A percentile compares a stretch with the other conserved stretches of the same genome.
These are phyloP conservation scores for Calephelis nemesis DNA, from an alignment of 1,140 invertebrate genomes.

Conservation along the genomic window DNA sequence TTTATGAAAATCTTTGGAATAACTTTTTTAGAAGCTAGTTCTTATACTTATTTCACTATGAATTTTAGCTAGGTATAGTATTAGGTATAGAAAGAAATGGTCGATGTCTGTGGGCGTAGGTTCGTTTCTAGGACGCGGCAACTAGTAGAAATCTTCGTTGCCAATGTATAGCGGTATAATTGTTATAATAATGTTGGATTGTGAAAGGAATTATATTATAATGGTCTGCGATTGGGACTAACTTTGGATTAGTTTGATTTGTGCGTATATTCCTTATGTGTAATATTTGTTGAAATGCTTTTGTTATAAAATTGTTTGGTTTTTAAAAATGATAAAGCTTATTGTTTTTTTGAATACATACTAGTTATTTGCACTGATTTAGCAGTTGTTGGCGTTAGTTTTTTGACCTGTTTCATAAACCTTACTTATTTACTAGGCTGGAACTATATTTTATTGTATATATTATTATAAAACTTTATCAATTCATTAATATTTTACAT, in stretches of 20 bases:
- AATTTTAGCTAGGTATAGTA: conserved; percentile 76
- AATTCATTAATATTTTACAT: no score
- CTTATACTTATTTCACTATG: conserved; percentile 77
- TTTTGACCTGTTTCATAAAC: no score
- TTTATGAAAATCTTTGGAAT: conserved; percentile 15
- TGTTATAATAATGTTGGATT: conserved; percentile 31
- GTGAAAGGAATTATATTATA: conserved; percentile 30
- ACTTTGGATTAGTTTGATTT: neutral
- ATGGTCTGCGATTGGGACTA: conserved; percentile 32
- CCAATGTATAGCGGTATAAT: conserved; percentile 38
- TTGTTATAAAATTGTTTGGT: neutral
- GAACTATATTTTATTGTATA: no score
- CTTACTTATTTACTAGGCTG: no score
- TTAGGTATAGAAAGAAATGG: conserved; percentile 77
- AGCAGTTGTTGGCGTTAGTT: no score
- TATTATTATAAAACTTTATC: no score
- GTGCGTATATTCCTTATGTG: conserved; percentile 5
- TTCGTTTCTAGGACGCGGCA: conserved; percentile 70
- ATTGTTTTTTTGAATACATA: no score
- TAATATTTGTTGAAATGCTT: neutral
- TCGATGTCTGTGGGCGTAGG: conserved; percentile 62
- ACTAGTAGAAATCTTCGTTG: conserved; percentile 67
- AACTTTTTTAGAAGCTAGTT: conserved; percentile 73
- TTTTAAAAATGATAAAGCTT: no score
- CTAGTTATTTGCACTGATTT: no score